phyloP scores from a whole-genome alignment of 30 jellyfish, hydroid and myxozoan species.

The Aurelia aurita region DNA sequence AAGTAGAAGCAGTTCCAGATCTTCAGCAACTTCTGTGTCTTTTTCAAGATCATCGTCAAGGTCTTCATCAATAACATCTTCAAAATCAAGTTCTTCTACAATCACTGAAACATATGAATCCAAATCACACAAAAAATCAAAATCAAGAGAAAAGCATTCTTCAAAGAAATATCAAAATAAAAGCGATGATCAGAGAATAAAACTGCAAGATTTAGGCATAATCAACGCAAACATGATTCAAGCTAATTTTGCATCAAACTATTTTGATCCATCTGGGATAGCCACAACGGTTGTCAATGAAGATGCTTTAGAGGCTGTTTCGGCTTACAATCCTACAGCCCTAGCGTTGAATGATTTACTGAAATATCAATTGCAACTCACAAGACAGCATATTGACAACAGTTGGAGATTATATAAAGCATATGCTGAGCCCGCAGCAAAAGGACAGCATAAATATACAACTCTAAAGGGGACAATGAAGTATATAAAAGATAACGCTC shows the following conservation, averaged over 20 bases:
- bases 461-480: slow-evolving; percentile 80
- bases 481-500: slow-evolving; percentile 66
- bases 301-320: slow-evolving; percentile 75
- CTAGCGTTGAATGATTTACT: slow-evolving; percentile 85
- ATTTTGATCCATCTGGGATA: slow-evolving; percentile 65
- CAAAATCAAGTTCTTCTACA: slow-evolving; percentile 21
- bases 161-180: background rate
- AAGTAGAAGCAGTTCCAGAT: background rate
- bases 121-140: background rate
- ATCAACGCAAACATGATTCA: slow-evolving; percentile 9
- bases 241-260: slow-evolving; percentile 22
- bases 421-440: slow-evolving; percentile 64
- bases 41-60: slow-evolving; percentile 17
- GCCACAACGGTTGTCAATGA: slow-evolving; percentile 76
- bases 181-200: background rate
- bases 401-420: slow-evolving; percentile 90
- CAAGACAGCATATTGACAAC: slow-evolving; percentile 74
- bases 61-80: background rate
- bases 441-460: slow-evolving; percentile 66
- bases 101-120: background rate
- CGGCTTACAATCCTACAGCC: slow-evolving; percentile 84
- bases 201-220: slow-evolving; percentile 16
- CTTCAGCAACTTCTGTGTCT: background rate
- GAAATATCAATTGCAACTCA: slow-evolving; percentile 75
- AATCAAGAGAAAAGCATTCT: background rate